These are phyloP conservation scores for Parochlus steinenii DNA, from an alignment of 2,888 invertebrate genomes.

Conservation along the genomic window DNA sequence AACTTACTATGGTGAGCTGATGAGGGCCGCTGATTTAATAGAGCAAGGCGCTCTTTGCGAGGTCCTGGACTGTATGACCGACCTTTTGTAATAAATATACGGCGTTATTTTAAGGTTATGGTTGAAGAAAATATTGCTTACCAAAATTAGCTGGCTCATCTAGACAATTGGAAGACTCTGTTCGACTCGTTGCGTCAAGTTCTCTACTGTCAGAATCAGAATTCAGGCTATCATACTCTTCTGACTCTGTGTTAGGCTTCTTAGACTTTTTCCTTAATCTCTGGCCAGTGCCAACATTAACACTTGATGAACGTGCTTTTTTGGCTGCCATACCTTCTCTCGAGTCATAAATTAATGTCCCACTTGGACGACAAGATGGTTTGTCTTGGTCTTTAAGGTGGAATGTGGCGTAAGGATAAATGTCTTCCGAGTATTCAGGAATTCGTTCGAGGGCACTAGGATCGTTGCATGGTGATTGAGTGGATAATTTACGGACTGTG, in stretches of 20 bases:
- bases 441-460: conserved; percentile 34
- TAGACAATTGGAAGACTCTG: conserved; percentile 33
- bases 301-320: conserved; percentile 5
- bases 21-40: conserved; percentile 33
- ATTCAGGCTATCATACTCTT: conserved; percentile 38
- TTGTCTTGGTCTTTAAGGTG: conserved; percentile 39
- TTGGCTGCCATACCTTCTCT: conserved; percentile 9
- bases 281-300: conserved; percentile 20
- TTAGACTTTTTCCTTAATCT: conserved; percentile 33
- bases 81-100: conserved; percentile 21
- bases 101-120: conserved; percentile 17
- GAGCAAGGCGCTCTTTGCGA: conserved; percentile 32
- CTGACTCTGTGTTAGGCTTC: conserved; percentile 37
- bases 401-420: conserved; percentile 43
- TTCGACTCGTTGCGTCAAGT: conserved; percentile 32
- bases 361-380: neutral
- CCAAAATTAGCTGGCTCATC: conserved; percentile 27
- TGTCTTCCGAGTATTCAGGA: conserved; percentile 42
- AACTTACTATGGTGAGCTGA: conserved; percentile 41
- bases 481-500: conserved; percentile 32
- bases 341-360: conserved; percentile 10
- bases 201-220: conserved; percentile 34
- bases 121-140: conserved; percentile 13
- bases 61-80: conserved; percentile 27
- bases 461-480: conserved; percentile 28